A percentile compares a stretch with the other conserved stretches of the same genome.
phyloP scores from a whole-genome alignment of 1,140 invertebrate species.

The Ips typographus region DNA sequence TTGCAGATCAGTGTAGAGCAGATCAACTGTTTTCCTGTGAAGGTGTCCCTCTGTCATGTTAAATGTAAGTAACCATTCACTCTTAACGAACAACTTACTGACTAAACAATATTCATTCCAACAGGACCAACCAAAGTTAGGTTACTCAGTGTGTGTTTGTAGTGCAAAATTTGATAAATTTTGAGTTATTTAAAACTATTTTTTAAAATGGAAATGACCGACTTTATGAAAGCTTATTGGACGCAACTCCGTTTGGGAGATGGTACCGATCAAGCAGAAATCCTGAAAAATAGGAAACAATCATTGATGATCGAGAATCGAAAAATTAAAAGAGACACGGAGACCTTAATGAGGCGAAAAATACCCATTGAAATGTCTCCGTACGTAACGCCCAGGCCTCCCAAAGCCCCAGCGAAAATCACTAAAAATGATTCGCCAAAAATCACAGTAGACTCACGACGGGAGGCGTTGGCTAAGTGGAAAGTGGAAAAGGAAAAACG shows the following conservation, averaged over 20 bases:
- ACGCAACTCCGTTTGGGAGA: constrained; percentile 15
- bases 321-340: constrained; percentile 32
- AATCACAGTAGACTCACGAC: constrained; percentile 19
- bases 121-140: no score
- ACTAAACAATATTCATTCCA: no score
- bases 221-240: constrained; percentile 27
- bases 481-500: constrained; percentile 36
- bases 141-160: no score
- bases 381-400: constrained; percentile 7
- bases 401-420: not conserved
- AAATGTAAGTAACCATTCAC: no score
- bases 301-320: constrained; percentile 10
- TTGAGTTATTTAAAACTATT: no score
- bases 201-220: constrained; percentile 30
- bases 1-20: no score
- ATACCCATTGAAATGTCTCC: constrained; percentile 32
- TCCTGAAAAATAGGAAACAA: constrained; percentile 14
- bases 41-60: no score
- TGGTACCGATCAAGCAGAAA: constrained; percentile 5
- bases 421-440: constrained; percentile 1
- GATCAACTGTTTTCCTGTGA: no score
- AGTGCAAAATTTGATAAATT: no score
- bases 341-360: constrained; percentile 24
- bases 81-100: no score
- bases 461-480: constrained; percentile 39